phyloP scores from a whole-genome alignment of 2,797 vertebrate species.

The Myotis vivesi region DNA sequence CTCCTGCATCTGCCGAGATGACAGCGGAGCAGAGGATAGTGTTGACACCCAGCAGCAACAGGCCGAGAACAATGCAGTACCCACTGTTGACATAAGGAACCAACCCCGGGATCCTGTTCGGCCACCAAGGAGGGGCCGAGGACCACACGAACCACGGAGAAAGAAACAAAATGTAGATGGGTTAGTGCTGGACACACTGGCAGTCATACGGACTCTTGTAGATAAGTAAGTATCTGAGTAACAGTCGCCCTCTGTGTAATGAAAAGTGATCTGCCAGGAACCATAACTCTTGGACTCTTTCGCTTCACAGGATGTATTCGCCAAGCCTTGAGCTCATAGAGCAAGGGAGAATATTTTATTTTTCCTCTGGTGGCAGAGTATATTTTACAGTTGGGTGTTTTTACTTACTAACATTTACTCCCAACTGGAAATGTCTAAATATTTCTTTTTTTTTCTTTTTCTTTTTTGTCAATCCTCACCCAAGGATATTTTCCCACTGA shows the following conservation, averaged over 20 bases:
- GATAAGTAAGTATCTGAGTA: conserved; percentile 94
- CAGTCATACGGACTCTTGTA: conserved; percentile 97
- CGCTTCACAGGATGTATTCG: neutral
- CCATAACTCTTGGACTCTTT: neutral
- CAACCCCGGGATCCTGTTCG: conserved; percentile 95
- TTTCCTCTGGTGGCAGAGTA: conserved; percentile 10
- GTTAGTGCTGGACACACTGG: conserved; percentile 97
- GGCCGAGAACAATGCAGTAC: conserved; percentile 85
- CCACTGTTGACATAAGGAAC: conserved; percentile 88
- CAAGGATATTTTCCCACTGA: too few relatives aligned
- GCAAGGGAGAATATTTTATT: conserved; percentile 27
- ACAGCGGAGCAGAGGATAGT: conserved; percentile 94
- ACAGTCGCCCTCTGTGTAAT: conserved; percentile 45
- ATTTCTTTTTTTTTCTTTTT: neutral
- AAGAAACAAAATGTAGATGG: conserved; percentile 99
- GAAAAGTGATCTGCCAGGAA: conserved; percentile 46
- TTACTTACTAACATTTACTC: conserved; percentile 58
- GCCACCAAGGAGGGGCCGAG: conserved; percentile 94
- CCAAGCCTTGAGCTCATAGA: neutral
- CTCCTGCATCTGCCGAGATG: conserved; percentile 96
- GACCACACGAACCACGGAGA: conserved; percentile 96
- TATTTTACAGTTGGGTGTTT: conserved; percentile 55
- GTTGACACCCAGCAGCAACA: conserved; percentile 87
- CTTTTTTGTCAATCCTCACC: too few relatives aligned
- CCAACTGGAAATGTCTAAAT: conserved; percentile 66